phyloP scores from a whole-genome alignment of 1,140 invertebrate species.

The Proales similis region DNA sequence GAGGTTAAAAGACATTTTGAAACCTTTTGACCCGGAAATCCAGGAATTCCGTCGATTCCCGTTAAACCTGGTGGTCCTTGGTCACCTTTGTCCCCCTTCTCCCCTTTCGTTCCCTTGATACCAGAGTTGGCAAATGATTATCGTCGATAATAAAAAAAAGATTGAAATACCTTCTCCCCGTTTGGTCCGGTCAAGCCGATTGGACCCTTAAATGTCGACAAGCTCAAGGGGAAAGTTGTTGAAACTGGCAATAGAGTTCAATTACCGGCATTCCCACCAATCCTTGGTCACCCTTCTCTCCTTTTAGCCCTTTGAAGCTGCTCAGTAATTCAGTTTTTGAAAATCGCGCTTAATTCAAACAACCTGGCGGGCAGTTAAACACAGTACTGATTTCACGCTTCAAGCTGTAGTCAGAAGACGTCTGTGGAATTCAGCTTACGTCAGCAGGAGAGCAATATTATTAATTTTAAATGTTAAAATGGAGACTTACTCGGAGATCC shows the following conservation, averaged over 20 bases:
- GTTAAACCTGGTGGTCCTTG: not conserved
- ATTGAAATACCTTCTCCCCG: conserved; percentile 3
- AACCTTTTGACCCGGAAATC: not conserved
- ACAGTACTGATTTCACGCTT: too few relatives aligned
- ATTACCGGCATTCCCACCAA: conserved; percentile 3
- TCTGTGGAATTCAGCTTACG: too few relatives aligned
- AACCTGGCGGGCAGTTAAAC: too few relatives aligned
- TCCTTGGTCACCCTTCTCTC: conserved; percentile 8
- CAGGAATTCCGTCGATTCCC: not conserved
- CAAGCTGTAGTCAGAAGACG: too few relatives aligned
- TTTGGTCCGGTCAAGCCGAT: conserved; percentile 21
- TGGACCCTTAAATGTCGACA: conserved; percentile 26
- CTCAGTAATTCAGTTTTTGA: too few relatives aligned
- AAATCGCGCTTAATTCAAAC: too few relatives aligned
- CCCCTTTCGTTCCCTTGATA: not conserved
- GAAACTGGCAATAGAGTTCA: not conserved
- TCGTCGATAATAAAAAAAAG: not conserved
- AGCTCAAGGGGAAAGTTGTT: conserved; percentile 4
- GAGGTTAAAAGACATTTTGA: too few relatives aligned
- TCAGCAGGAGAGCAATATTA: too few relatives aligned
- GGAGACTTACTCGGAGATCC: too few relatives aligned
- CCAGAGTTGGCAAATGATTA: not conserved
- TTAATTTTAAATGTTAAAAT: too few relatives aligned
- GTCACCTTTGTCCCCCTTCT: conserved; percentile 4
- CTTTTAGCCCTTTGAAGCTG: too few relatives aligned